Evolutionary conservation across 2,113 vertebrate genomes (phyloP), one percentile per base, ranked within the genome.

Genomic region (Pandion haliaetus): DNA sequence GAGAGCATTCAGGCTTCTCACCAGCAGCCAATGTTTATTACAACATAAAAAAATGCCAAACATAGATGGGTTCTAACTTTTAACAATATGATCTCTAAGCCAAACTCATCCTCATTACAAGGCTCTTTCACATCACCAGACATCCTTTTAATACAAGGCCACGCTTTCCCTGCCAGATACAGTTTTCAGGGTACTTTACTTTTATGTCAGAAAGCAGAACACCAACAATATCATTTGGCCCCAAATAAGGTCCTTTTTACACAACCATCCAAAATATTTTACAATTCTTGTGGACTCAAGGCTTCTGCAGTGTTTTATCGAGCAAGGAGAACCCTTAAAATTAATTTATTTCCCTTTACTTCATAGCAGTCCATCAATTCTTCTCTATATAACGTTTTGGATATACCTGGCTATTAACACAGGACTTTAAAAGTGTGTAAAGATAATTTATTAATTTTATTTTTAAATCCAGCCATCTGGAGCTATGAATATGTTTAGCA

Each of bases 401-500:
- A 74, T 89, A 87, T 79, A 95, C 86, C 93, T 95, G 57, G 24
- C 49, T 92, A 58, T 81, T 69, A 85, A 77, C 36, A 78, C 23
- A 34, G 36, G 58, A 87, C 62, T 88, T 74, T 44, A 74, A 73
- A 94, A 86, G 61, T n/a, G 36, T 28, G 57, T n/a, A 63, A 86
- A 90, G 72, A 80, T 91, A 85, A 97, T 92, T 67, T 81, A 96
- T 90, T 96, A 83, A 91, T 96, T 95, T 95, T 88, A 79, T 85
- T 96, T 96, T 97, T 82, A 97, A 97, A 88, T 79, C 70, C 76
- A 86, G 59, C 70, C 86, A 95, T 86, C 91, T 97, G 96, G 94
- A 95, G 52, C 66, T 81, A 73, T 28, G 76, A 93, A 74, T 55
- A 90, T 44, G 86, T 90, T 66, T 58, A 86, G 73, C 15, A 14